Base-by-base conservation (phyloP, 1,140 invertebrate genomes). In the Drosophila athabasca region DNA sequence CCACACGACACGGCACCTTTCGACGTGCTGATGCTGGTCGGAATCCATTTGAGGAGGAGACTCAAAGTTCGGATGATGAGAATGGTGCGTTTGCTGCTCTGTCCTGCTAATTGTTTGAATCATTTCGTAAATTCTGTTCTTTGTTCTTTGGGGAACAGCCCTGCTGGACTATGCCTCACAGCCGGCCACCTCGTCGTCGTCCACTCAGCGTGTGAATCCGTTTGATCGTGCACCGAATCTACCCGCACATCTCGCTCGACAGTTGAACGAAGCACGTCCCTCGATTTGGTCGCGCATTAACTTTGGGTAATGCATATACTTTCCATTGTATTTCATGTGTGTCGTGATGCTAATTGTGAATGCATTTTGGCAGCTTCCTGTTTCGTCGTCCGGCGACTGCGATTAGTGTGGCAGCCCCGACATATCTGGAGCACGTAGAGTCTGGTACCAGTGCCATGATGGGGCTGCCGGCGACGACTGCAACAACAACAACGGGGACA, bases 211-310 rank as follows among this genome's bases (percentile, higher is more conserved):
- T 6, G 70, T 91, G 41, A 92, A 92, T 90, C 91, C 91, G 8
- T 92, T 92, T 41, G 81, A 92, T 76, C 84, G 90, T 24, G 51
- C 79, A 19, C 84, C 88, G 9, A 90, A 83, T 75, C 60, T 91
- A 41, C 90, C 90, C 5, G 77, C 79, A 35, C 82, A 91, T 50
- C 46, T 91, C 43, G 76, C 68, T 11, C 74, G 75, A 24, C 77
- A 88, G 35, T 46, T 90, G 24, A 84, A 52, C 46, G 68, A 62
- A 11, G 50, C 49, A 62, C 66, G 53, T 35, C 64, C 66, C 2
- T 74, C 67, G 1, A n/a, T 89, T 19, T 91, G 79, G 89, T 78
- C 80, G 24, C 69, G 69, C 22, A 35, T 80, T 1, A 69, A 76
- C 17, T 84, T 84, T 43, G 76, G 62, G 89, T 90, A 57, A 62